These are phyloP conservation scores for Microcebus lehilahytsara DNA, from an alignment of 2,113 vertebrate species.

Conservation along the genomic window DNA sequence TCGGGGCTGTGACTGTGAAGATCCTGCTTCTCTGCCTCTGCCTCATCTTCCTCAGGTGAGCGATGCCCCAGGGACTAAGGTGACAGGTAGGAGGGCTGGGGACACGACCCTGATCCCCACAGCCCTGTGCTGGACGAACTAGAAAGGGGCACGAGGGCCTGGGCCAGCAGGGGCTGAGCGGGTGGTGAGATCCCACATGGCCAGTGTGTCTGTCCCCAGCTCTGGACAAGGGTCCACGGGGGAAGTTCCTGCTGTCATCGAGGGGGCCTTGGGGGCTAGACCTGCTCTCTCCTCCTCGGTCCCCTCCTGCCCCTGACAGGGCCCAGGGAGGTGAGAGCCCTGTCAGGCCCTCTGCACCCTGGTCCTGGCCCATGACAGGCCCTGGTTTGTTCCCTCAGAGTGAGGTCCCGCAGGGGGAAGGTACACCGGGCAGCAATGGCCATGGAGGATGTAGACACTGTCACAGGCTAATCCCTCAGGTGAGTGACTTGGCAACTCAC, in stretches of 20 bases:
- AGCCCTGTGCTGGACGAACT: rapidly evolving
- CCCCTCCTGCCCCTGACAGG: neutral
- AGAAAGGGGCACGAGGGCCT: rapidly evolving
- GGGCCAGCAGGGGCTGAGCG: neutral
- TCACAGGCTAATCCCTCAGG: neutral
- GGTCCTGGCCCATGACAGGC: neutral
- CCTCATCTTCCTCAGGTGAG: neutral
- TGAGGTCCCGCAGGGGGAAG: neutral
- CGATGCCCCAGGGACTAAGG: neutral
- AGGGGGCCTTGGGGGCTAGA: neutral
- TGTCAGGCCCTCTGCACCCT: too few species aligned
- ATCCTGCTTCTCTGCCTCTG: neutral
- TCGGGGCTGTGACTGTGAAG: neutral
- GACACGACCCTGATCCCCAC: neutral
- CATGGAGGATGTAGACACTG: rapidly evolving
- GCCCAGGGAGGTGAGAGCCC: neutral
- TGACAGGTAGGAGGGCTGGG: neutral
- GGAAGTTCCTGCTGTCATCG: neutral
- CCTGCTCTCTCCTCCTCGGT: neutral
- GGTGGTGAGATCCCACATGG: neutral
- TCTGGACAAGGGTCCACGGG: neutral
- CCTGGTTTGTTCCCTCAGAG: neutral
- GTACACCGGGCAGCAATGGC: rapidly evolving
- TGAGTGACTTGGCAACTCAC: neutral
- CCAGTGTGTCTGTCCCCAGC: neutral